Evolutionary conservation across 2,797 vertebrate genomes (phyloP).

Genomic region (Lagorchestes hirsutus): DNA sequence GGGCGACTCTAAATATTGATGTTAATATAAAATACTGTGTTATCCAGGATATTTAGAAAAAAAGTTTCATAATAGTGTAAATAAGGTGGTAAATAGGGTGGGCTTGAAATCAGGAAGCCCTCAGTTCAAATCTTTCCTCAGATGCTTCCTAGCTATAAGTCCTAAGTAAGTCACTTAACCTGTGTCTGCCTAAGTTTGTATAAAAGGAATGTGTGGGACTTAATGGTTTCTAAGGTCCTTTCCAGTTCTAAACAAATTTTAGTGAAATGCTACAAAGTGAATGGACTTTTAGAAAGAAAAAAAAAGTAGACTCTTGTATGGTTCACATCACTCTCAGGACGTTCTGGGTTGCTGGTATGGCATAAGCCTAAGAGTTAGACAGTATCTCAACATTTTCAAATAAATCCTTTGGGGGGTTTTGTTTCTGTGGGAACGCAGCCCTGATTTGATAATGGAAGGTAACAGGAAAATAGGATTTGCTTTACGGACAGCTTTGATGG

Average conservation of each 20-base stretch:
- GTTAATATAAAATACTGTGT: constrained; percentile 29
- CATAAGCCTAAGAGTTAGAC: not conserved
- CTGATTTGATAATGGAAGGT: constrained; percentile 24
- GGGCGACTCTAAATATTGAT: not conserved
- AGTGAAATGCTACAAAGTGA: not conserved
- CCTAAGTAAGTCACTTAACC: not conserved
- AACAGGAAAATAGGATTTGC: not conserved
- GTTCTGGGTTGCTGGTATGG: not conserved
- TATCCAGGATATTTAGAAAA: constrained; percentile 1
- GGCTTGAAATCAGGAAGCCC: not conserved
- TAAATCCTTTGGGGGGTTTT: not conserved
- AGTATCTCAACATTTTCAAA: constrained; percentile 33
- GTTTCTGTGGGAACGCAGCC: not conserved
- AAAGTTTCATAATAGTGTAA: not conserved
- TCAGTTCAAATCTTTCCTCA: not conserved
- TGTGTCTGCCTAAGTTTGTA: not conserved
- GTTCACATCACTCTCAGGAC: not conserved
- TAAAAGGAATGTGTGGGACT: not conserved
- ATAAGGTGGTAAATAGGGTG: not conserved
- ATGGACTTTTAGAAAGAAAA: not conserved
- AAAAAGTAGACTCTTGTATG: not conserved
- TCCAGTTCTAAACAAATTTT: not conserved
- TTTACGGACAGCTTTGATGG: not conserved
- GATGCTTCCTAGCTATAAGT: not conserved
- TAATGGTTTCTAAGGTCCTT: not conserved